Evolutionary conservation across 2,113 vertebrate genomes (phyloP), one percentile per base, ranked within the genome.

Genomic region (Nanorana parkeri): DNA sequence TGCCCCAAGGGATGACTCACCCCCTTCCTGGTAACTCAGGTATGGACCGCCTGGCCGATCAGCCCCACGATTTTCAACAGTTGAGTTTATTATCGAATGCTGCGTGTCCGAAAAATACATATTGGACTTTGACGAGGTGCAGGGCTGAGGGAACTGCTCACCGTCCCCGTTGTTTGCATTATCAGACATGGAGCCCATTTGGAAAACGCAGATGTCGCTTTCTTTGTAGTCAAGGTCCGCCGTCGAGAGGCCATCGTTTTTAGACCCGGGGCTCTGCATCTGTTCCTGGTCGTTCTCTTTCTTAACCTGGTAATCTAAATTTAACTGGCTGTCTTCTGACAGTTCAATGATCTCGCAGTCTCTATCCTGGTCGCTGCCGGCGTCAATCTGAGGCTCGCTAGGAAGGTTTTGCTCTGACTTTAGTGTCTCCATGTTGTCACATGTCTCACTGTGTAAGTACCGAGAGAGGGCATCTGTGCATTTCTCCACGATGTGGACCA

Each of bases 401-500:
- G 88, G 87, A 55, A 90, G 85, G 13, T 88, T 89, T 1, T 86
- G 85, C 1, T 92, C 89, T 0, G 92, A 91, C 0, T 88, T 75
- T 81, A 93, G 90, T 0, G 78, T 52, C 1, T 81, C 29, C 0
- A 86, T 89, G 87, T 93, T 91, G 88, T 94, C 82, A 36, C 90
- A 84, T 11, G 89, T 87, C 0, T 94, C 93, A 16, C 91, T 89
- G 83, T 94, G 92, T 69, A 95, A 51, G 83, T 94, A 95, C 16
- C 90, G 92, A 0, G 94, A 94, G 73, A 95, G 83, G 20, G 93
- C 94, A 79, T 95, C 93, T 0, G 93, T 94, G 65, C 94, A 95
- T 69, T 94, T 94, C 78, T 95, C 94, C 69, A 95, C 94, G 20
- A 95, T 94, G 81, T 95, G 94, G 63, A 94, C 94, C 94, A 95